phyloP scores from a whole-genome alignment of 92 coral and sea anemone species.

The Scolanthus callimorphus region DNA sequence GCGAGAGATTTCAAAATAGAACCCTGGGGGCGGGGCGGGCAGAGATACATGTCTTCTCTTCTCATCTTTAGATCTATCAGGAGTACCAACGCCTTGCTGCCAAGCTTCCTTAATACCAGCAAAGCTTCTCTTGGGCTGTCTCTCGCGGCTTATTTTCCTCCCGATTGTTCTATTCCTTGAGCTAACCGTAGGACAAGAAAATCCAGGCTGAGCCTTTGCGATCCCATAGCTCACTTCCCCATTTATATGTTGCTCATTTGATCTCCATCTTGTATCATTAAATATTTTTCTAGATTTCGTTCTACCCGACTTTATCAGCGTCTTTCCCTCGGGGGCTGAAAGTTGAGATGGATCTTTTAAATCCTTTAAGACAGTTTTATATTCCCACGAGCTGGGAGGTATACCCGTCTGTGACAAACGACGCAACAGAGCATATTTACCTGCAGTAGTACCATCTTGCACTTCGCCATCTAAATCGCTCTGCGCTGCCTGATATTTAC shows the following conservation, averaged over 20 bases:
- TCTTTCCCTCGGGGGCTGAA: background rate
- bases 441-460: no score
- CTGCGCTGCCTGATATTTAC: background rate
- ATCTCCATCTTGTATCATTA: constrained; percentile 25
- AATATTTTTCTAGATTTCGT: constrained; percentile 29
- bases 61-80: constrained; percentile 13
- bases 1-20: background rate
- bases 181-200: background rate
- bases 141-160: background rate
- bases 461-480: background rate
- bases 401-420: constrained; percentile 28
- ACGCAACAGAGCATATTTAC: constrained; percentile 1
- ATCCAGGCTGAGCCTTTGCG: constrained; percentile 5
- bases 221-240: constrained; percentile 22
- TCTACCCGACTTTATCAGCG: background rate
- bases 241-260: constrained; percentile 11
- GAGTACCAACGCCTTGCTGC: constrained; percentile 11
- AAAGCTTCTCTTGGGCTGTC: constrained; percentile 25
- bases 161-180: background rate
- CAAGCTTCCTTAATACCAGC: constrained; percentile 34
- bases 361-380: constrained; percentile 12
- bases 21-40: constrained; percentile 31
- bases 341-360: constrained; percentile 7
- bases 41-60: constrained; percentile 31
- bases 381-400: constrained; percentile 22